Conservation (phyloP, 2,113 vertebrate genomes). For the Oncorhynchus kisutch region DNA sequence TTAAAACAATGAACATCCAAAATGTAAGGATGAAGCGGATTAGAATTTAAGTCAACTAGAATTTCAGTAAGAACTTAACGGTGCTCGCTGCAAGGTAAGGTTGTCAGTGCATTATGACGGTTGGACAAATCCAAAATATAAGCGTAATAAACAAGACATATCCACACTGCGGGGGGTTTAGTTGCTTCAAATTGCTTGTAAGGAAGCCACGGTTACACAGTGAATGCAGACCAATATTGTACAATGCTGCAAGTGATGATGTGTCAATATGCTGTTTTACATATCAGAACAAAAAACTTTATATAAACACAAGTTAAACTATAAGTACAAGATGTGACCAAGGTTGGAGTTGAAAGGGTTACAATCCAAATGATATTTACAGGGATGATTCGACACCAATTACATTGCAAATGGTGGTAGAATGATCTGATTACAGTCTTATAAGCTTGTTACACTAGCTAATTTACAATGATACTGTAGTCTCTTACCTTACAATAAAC, state of each 20-base stretch:
- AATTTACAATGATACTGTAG: conserved; percentile 31
- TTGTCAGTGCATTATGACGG: conserved; percentile 44
- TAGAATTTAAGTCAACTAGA: conserved; percentile 55
- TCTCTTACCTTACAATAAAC: conserved; percentile 5
- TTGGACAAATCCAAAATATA: conserved; percentile 47
- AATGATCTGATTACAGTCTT: conserved; percentile 26
- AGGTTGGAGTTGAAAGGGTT: conserved; percentile 30
- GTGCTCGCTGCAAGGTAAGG: conserved; percentile 45
- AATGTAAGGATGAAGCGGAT: conserved; percentile 56
- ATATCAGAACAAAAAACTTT: conserved; percentile 7
- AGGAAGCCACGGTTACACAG: conserved; percentile 43
- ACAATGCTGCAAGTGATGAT: conserved; percentile 28
- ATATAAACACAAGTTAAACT: conserved; percentile 39
- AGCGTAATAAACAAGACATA: conserved; percentile 39
- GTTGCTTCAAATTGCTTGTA: conserved; percentile 17
- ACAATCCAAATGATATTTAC: conserved; percentile 20
- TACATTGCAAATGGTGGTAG: conserved; percentile 15
- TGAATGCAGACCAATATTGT: conserved; percentile 22
- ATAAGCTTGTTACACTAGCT: conserved; percentile 57
- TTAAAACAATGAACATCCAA: conserved; percentile 61
- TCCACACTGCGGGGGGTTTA: conserved; percentile 2
- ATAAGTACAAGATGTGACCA: conserved; percentile 1
- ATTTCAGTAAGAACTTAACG: conserved; percentile 48
- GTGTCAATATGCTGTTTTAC: conserved; percentile 16
- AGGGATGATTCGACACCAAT: conserved; percentile 1